These are phyloP conservation scores for Anhinga anhinga DNA, from an alignment of 2,113 vertebrate genomes.

Conservation along the genomic window DNA sequence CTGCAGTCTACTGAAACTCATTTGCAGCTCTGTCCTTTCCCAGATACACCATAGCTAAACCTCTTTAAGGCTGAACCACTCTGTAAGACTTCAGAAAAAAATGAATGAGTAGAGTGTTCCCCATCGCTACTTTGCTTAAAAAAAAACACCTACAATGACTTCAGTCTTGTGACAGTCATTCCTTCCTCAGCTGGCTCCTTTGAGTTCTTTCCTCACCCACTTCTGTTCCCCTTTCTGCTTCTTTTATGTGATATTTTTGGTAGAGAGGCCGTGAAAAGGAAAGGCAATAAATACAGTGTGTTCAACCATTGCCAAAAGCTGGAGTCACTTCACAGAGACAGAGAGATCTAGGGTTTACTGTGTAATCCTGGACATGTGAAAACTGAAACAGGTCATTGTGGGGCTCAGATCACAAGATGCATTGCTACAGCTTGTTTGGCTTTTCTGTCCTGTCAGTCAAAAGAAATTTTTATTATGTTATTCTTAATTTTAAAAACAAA, in stretches of 20 bases:
- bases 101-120: background rate
- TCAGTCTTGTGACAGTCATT: conserved; percentile 39
- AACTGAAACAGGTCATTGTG: conserved; percentile 5
- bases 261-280: background rate
- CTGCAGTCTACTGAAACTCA: background rate
- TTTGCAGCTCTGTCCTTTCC: background rate
- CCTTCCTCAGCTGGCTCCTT: conserved; percentile 3
- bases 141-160: background rate
- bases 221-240: conserved; percentile 8
- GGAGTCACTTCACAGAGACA: conserved; percentile 34
- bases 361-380: conserved; percentile 18
- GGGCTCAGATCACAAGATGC: conserved; percentile 13
- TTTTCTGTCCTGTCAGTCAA: background rate
- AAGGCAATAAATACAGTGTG: background rate
- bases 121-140: background rate
- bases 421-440: background rate
- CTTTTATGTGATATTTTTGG: conserved; percentile 19
- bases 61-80: background rate
- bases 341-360: conserved; percentile 1
- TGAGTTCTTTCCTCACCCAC: background rate
- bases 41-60: background rate
- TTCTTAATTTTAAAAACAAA: background rate
- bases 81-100: background rate
- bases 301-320: conserved; percentile 25
- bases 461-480: background rate